Evolutionary conservation across 1,140 invertebrate species (phyloP), one percentile per base, ranked within the genome.

Genomic region (Pemphigus obesinymphae): DNA sequence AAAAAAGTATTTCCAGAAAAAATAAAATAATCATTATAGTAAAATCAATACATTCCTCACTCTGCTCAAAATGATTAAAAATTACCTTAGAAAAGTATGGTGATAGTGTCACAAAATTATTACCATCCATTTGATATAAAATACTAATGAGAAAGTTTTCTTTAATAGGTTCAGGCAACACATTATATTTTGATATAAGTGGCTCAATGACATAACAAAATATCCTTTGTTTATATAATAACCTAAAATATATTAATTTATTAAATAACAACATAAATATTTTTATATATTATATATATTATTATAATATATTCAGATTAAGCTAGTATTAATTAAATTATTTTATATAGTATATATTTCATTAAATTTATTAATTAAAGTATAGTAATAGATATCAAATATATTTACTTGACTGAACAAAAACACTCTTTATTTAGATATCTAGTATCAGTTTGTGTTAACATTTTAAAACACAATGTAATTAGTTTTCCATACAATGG

Each of bases 141-240:
- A 92, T 89, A 82, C 91, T 90, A 66, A 89, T 87, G 20, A 92
- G 87, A 87, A 90, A 92, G 82, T 89, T 87, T 78, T 89, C 88
- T 83, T 89, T 90, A 6, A 87, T 3, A 31, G 53, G 26, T 43
- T 72, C 68, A 45, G 53, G 15, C 1, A 29, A 87, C 45, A 86
- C 84, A 3, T 85, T 84, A 63, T 87, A 84, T 68, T 89, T 88
- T 40, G 83, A 84, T 43, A 82, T 85, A 83, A 87, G 87, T 82
- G 89, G 86, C 23, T 85, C 86, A 66, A 90, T 85, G 40, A 91
- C 89, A 29, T 88, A 87, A 83, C 90, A 88, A 83, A 92, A 92
- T 84, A 92, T 88, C 84, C 91, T 90, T 85, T 92, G 91, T 84
- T 88, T 90, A 81, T 90, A 92, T 2, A 92, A 86, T 55, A 88